Evolutionary conservation across 2,113 vertebrate species (phyloP), one percentile per base, ranked within the genome.

Genomic region (Chamaetylas fuelleborni): DNA sequence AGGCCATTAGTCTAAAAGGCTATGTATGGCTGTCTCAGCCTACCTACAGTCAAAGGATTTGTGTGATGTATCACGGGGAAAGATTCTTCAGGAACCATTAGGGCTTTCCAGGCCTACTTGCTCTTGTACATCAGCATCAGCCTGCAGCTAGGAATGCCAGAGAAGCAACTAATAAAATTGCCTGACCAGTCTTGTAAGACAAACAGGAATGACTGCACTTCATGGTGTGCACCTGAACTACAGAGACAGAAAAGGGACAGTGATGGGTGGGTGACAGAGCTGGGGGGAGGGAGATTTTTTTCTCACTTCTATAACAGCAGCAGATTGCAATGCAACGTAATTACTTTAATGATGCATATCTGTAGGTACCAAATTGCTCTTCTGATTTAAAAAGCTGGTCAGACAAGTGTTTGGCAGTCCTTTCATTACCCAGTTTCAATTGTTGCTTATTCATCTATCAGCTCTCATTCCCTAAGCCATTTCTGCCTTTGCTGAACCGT

Each of bases 331-430:
- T 96, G 93, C 94, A 96, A 97, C 0, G 1, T 83, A 97, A 98
- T 98, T 96, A 97, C 92, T 97, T 97, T 97, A 97, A 98, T 93
- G 96, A 98, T 97, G 96, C 96, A 72, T 98, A 97, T 98, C 97
- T 97, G 94, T 97, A 97, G 97, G 97, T 98, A 97, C 94, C 96
- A 96, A 95, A 97, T 98, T 96, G 93, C 89, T 97, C 97, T 97
- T 97, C 96, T 90, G 95, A 98, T 98, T 97, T 96, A 95, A 97
- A 97, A 98, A 97, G 97, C 95, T 94, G 97, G 89, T 96, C 96
- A 96, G 97, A 97, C 95, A 97, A 97, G 79, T 81, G 93, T 96
- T 96, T 96, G 97, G 97, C 97, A 97, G 97, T 97, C 93, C 93
- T 97, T 96, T 92, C 96, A 91, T 95, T 97, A 74, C 93, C 94